A percentile compares a stretch with the other conserved stretches of the same genome.
Conservation (phyloP, 2,888 invertebrate genomes). For the Caenorhabditis zanzibari region DNA sequence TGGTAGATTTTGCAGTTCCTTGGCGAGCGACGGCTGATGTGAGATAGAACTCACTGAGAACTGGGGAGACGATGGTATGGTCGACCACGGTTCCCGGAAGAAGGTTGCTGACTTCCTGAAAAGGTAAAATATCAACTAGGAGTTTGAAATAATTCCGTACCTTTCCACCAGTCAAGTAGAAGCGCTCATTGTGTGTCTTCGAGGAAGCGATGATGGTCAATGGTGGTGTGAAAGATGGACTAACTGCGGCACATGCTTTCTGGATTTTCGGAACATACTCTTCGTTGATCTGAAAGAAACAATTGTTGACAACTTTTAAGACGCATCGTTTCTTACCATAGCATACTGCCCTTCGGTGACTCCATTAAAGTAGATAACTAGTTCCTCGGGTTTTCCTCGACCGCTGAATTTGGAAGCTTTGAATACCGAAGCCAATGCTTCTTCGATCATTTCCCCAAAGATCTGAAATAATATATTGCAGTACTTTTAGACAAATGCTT, state of each 20-base stretch:
- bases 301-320: not conserved
- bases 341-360: slow-evolving; percentile 54
- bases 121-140: not conserved
- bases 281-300: slow-evolving; percentile 32
- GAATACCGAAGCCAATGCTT: slow-evolving; percentile 19
- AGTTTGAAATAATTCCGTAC: not conserved
- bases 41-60: slow-evolving; percentile 6
- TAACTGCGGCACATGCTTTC: not conserved
- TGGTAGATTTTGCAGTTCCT: slow-evolving; percentile 2
- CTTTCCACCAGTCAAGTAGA: not conserved
- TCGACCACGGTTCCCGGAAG: slow-evolving; percentile 12
- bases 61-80: slow-evolving; percentile 7
- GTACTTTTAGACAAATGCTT: no score
- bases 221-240: not conserved
- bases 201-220: slow-evolving; percentile 35
- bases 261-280: not conserved
- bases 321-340: not conserved
- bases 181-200: slow-evolving; percentile 45
- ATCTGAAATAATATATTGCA: no score
- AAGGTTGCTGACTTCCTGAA: not conserved
- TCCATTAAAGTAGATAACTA: slow-evolving; percentile 67
- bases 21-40: slow-evolving; percentile 1
- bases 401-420: not conserved
- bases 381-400: not conserved
- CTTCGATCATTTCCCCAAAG: slow-evolving; percentile 19